Evolutionary conservation across 2,113 vertebrate species (phyloP).

Genomic region (Larimichthys polyactis): DNA sequence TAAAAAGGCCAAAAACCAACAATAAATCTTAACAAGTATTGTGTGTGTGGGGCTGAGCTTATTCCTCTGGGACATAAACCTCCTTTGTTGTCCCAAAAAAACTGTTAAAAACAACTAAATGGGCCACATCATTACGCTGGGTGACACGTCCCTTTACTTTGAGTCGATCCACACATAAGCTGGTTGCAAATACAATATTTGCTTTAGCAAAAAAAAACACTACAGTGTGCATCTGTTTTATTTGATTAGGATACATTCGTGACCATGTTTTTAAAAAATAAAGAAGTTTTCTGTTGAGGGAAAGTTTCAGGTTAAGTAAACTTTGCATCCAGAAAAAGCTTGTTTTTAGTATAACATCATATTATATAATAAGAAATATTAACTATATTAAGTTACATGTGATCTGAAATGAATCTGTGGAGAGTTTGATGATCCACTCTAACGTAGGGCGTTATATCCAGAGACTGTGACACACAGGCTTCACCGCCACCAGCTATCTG

Average conservation of each 20-base stretch:
- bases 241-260: not conserved
- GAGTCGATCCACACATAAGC: not conserved
- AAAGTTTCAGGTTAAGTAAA: not conserved
- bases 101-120: not conserved
- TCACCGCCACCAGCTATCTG: constrained; percentile 38
- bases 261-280: too few relatives aligned
- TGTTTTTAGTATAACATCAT: not conserved
- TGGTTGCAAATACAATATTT: not conserved
- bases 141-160: not conserved
- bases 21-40: not conserved
- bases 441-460: not conserved
- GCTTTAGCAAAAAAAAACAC: not conserved
- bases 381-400: not conserved
- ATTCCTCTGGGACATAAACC: not conserved
- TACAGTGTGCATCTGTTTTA: not conserved
- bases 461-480: constrained; percentile 8
- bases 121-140: not conserved
- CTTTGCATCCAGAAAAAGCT: not conserved
- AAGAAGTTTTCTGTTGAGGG: not conserved
- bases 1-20: not conserved
- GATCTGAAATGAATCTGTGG: not conserved
- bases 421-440: not conserved
- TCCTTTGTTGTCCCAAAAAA: not conserved
- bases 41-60: not conserved
- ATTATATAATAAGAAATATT: not conserved